Conservation (phyloP, 2,113 vertebrate species). For the Alectura lathami region DNA sequence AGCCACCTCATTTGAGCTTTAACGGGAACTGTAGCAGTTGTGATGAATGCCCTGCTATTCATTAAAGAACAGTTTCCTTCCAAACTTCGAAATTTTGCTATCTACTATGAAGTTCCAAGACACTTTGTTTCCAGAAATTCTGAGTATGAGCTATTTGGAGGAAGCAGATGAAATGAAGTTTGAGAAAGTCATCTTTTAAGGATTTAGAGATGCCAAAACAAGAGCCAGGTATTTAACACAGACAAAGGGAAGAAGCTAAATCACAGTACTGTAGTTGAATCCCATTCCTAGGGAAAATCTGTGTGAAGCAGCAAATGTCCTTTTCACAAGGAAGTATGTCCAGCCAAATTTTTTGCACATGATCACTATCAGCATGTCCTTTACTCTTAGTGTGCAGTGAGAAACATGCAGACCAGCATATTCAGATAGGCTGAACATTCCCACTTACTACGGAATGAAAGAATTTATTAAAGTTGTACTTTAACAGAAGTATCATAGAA, state of each 20-base stretch:
- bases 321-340: background rate
- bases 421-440: background rate
- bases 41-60: background rate
- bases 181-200: background rate
- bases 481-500: background rate
- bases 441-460: background rate
- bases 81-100: background rate
- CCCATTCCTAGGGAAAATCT: background rate
- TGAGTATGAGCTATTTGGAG: background rate
- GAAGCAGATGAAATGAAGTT: background rate
- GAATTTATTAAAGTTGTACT: background rate
- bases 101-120: background rate
- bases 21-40: background rate
- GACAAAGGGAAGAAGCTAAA: background rate
- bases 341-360: background rate
- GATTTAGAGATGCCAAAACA: background rate
- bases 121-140: background rate
- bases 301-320: background rate
- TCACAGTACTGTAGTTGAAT: background rate
- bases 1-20: background rate
- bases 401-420: rapidly evolving
- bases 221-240: background rate
- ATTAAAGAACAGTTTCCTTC: background rate
- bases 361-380: background rate
- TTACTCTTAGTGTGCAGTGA: background rate